These are phyloP conservation scores for Agrenia bidenticulata DNA, from an alignment of 2,888 invertebrate species.

Conservation along the genomic window DNA sequence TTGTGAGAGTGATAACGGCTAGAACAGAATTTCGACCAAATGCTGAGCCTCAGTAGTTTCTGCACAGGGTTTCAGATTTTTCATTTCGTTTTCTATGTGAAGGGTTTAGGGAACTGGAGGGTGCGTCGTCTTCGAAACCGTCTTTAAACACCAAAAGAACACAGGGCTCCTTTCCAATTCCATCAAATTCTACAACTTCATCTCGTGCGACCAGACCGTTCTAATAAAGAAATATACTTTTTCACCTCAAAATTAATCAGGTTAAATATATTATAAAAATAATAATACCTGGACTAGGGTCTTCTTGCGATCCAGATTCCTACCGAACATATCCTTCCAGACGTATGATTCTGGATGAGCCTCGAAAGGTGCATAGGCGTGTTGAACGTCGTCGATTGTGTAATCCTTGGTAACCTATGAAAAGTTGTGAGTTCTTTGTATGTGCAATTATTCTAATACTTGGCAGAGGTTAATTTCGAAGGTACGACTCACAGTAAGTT, in stretches of 20 bases:
- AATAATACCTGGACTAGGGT: constrained; percentile 32
- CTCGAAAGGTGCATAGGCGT: constrained; percentile 1
- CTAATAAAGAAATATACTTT: constrained; percentile 11
- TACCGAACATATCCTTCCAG: constrained; percentile 37
- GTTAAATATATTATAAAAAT: no score
- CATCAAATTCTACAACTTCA: constrained; percentile 37
- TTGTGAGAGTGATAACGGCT: no score
- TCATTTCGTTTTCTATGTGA: constrained; percentile 21
- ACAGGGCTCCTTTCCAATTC: constrained; percentile 27
- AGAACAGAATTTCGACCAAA: no score
- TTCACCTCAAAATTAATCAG: no score
- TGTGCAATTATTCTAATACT: not conserved
- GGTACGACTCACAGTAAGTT: constrained; percentile 20
- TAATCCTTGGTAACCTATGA: constrained; percentile 16
- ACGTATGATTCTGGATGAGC: constrained; percentile 29
- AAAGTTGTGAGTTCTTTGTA: not conserved
- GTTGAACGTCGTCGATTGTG: constrained; percentile 2
- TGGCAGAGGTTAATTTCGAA: constrained; percentile 11
- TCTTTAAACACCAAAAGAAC: constrained; percentile 32
- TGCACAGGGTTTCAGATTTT: constrained; percentile 21
- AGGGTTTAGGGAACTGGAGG: constrained; percentile 32
- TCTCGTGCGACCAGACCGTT: constrained; percentile 28
- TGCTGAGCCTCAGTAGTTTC: constrained; percentile 33
- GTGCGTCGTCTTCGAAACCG: constrained; percentile 35
- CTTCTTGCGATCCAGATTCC: constrained; percentile 21